These are phyloP conservation scores for Pseudopipra pipra DNA, from an alignment of 2,113 vertebrate species.

Conservation along the genomic window DNA sequence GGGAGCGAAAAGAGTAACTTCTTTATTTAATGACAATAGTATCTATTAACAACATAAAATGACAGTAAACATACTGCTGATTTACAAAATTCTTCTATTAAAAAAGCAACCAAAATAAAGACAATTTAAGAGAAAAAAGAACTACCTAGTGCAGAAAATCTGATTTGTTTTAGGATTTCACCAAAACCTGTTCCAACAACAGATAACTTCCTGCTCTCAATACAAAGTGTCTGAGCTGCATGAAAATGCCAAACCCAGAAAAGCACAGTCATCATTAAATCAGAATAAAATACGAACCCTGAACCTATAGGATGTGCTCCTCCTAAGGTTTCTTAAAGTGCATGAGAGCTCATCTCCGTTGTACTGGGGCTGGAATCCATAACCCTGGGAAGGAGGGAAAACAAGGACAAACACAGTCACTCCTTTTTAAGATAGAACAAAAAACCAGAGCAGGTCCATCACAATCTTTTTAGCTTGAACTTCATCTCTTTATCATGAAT, in stretches of 20 bases:
- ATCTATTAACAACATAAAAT: not conserved
- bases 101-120: not conserved
- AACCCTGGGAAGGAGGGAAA: conserved; percentile 60
- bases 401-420: not conserved
- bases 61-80: not conserved
- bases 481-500: not conserved
- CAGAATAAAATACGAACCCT: conserved; percentile 70
- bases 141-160: not conserved
- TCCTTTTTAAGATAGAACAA: not conserved
- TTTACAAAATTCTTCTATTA: not conserved
- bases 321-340: conserved; percentile 79
- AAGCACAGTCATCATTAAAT: not conserved
- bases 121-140: not conserved
- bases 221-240: fast-evolving
- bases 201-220: not conserved
- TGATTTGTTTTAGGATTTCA: not conserved
- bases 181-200: not conserved
- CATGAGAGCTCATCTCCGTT: conserved; percentile 79
- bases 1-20: not conserved
- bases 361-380: conserved; percentile 80
- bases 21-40: not conserved
- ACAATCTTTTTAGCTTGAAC: fast-evolving
- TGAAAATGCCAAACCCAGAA: not conserved
- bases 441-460: not conserved
- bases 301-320: conserved; percentile 79